Conservation (phyloP, 2,797 vertebrate genomes). For the Acomys russatus region DNA sequence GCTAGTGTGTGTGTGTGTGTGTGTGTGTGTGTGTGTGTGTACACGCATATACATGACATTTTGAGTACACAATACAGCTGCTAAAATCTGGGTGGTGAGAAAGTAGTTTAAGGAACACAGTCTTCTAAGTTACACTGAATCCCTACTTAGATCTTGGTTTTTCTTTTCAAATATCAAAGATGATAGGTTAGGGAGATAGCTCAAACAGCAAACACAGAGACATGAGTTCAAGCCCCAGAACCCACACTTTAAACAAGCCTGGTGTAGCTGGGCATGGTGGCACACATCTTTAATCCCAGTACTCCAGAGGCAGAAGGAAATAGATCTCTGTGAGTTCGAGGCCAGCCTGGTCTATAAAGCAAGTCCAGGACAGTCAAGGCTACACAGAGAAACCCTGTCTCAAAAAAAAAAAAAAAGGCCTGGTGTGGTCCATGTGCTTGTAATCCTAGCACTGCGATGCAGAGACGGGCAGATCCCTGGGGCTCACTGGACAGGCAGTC, state of each 20-base stretch:
- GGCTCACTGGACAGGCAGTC: not conserved
- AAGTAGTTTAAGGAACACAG: constrained; percentile 4
- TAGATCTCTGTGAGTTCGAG: too few species aligned
- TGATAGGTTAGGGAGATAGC: not conserved
- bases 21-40: too few species aligned
- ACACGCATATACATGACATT: not conserved
- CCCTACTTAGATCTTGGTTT: not conserved
- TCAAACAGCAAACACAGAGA: not conserved
- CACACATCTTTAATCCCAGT: too few species aligned
- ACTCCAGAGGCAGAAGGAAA: too few species aligned
- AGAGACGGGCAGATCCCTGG: not conserved
- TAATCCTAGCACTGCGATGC: not conserved
- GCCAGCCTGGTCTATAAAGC: too few species aligned
- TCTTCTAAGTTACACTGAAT: constrained; percentile 6
- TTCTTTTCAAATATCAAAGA: constrained; percentile 60
- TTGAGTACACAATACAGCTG: constrained; percentile 1
- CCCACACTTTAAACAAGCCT: not conserved
- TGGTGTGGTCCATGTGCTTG: not conserved
- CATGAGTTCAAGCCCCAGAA: not conserved
- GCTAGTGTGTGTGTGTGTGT: not conserved
- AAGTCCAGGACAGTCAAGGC: too few species aligned
- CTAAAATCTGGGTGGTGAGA: constrained; percentile 13
- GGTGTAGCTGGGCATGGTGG: too few species aligned
- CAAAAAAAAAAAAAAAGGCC: not conserved
- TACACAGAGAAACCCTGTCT: too few species aligned